Conservation (phyloP, 2,888 invertebrate species). For the Scelioninae gen. 2 region DNA sequence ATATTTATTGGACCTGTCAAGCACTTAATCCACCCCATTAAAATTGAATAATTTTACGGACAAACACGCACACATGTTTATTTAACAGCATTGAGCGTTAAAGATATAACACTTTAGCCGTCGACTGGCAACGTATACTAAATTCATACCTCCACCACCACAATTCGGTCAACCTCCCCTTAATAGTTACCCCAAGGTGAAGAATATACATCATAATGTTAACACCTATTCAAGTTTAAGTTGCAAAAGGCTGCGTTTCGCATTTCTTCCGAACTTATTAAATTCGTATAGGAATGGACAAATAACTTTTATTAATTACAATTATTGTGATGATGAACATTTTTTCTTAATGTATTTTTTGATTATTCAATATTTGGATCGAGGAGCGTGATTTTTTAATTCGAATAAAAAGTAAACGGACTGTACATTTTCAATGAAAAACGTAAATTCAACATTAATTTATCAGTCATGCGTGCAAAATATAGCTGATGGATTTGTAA, state of each 20-base stretch:
- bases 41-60: conserved; percentile 22
- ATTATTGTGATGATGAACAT: no score
- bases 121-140: conserved; percentile 58
- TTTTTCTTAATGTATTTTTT: no score
- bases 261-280: no score
- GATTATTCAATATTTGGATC: no score
- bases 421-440: no score
- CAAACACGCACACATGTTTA: conserved; percentile 44
- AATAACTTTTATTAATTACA: no score
- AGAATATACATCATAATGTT: conserved; percentile 43
- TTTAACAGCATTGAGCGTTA: conserved; percentile 39
- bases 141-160: conserved; percentile 48
- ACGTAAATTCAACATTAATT: no score
- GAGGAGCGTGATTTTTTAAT: no score
- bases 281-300: no score
- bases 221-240: conserved; percentile 39
- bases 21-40: conserved; percentile 13
- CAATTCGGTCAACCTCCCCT: conserved; percentile 55
- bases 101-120: conserved; percentile 57
- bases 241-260: not conserved
- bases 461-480: no score
- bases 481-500: no score
- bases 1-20: conserved; percentile 25
- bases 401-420: no score
- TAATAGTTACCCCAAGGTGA: conserved; percentile 52